phyloP scores from a whole-genome alignment of 1,140 invertebrate genomes.

The Dolichoris vasculosae region DNA sequence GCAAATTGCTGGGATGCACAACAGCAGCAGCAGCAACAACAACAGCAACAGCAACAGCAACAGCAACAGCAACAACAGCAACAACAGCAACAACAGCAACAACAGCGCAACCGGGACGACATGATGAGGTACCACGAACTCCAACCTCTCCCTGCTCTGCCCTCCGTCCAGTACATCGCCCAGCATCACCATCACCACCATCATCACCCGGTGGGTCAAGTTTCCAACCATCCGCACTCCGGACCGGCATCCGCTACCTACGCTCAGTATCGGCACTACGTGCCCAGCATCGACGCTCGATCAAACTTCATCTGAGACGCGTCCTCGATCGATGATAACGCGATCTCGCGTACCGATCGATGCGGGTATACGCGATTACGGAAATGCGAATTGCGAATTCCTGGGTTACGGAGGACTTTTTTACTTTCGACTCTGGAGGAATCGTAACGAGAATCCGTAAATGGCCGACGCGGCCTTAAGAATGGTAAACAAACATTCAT shows the following conservation, averaged over 20 bases:
- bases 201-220: background rate
- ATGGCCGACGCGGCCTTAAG: background rate
- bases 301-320: constrained; percentile 58
- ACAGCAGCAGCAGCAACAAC: constrained; percentile 39
- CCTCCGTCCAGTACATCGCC: constrained; percentile 68
- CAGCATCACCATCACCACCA: constrained; percentile 38
- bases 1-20: constrained; percentile 40
- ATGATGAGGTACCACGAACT: constrained; percentile 74
- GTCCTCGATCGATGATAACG: background rate
- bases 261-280: constrained; percentile 65
- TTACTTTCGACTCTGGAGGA: too few species aligned
- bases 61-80: constrained; percentile 45
- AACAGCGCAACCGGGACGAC: constrained; percentile 63
- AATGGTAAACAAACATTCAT: background rate
- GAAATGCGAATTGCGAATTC: too few species aligned
- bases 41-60: constrained; percentile 33
- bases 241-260: constrained; percentile 37
- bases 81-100: constrained; percentile 42
- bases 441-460: background rate
- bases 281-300: constrained; percentile 68
- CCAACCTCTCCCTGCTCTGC: constrained; percentile 67
- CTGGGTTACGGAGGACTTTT: too few species aligned
- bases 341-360: background rate
- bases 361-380: background rate
- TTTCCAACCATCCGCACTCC: background rate